phyloP scores from a whole-genome alignment of 2,888 invertebrate species.

The Neuroscelio doddi region DNA sequence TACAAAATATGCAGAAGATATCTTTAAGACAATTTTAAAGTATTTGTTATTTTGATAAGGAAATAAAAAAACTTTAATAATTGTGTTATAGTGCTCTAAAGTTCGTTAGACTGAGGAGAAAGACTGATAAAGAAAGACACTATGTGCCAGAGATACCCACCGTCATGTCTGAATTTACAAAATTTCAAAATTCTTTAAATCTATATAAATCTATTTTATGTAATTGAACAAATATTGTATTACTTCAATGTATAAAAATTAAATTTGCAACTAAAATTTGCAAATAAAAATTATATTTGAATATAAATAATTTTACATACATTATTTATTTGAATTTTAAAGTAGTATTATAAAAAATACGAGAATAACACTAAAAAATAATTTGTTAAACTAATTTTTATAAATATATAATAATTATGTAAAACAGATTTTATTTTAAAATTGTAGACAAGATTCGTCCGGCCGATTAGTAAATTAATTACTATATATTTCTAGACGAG shows the following conservation, averaged over 20 bases:
- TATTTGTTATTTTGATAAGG: constrained; percentile 32
- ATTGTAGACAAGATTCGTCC: too few relatives aligned
- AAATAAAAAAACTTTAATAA: too few relatives aligned
- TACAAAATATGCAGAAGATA: too few relatives aligned
- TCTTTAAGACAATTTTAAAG: too few relatives aligned
- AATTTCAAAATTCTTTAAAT: constrained; percentile 7
- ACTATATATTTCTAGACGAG: neutral
- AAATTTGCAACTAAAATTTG: neutral
- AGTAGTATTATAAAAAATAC: too few relatives aligned
- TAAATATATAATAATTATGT: too few relatives aligned
- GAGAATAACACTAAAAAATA: too few relatives aligned
- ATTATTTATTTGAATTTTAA: neutral
- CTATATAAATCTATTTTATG: constrained; percentile 2
- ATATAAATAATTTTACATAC: neutral
- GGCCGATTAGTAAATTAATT: neutral
- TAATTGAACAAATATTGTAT: constrained; percentile 2
- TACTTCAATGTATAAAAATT: neutral
- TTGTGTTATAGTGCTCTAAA: constrained; percentile 61
- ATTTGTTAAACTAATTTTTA: too few relatives aligned
- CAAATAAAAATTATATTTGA: neutral
- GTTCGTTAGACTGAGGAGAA: constrained; percentile 57
- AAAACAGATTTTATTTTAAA: too few relatives aligned
- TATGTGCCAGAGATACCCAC: constrained; percentile 42
- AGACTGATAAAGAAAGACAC: constrained; percentile 59
- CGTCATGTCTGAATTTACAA: constrained; percentile 15